Base-by-base conservation (phyloP, 2,888 invertebrate genomes). In the Aradus depressus region DNA sequence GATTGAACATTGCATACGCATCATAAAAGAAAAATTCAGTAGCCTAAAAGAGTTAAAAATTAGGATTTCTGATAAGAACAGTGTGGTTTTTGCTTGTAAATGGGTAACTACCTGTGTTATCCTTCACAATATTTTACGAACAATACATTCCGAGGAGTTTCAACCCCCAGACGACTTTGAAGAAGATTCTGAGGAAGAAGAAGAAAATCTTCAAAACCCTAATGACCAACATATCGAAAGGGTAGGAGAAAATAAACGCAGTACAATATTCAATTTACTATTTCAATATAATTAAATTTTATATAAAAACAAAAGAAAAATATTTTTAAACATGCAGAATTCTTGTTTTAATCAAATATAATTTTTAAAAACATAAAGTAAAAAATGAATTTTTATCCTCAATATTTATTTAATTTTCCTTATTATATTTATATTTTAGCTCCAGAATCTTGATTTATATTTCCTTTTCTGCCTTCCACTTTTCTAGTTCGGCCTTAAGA, bases 31-130 rank as follows among this genome's bases (percentile, higher is more conserved):
- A 39, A 12, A 22, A 16, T 48, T 48, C 21, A 22, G 23, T 18
- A 48, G 48, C 39, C 38, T 48, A 3, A 48, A 48, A 39, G 38
- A 48, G 26, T 16, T 48, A 26, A 48, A 44, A 26, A 23, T 39
- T 3, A 6, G 48, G n/a, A 23, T 48, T 12, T 22, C 6, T 8
- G 41, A 39, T 22, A 14, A 43, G 35, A 18, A 48, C 3, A 38
- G 48, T n/a, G 38, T 48, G 4, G 23, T 10, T 23, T 41, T 41
- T 22, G 41, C 41, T 21, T 41, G 41, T 21, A 21, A 41, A 5
- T 41, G 41, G 41, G 14, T 41, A 14, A 41, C 41, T 5, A 21
- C 21, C 8, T 48, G 48, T 23, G 37, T 25, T 16, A 10, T 48
- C 2, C 32, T 48, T 2, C 39, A 48, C 25, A 48, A 44, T 16